Evolutionary conservation across 2,797 vertebrate species (phyloP).

Genomic region (Aphelocoma californica): DNA sequence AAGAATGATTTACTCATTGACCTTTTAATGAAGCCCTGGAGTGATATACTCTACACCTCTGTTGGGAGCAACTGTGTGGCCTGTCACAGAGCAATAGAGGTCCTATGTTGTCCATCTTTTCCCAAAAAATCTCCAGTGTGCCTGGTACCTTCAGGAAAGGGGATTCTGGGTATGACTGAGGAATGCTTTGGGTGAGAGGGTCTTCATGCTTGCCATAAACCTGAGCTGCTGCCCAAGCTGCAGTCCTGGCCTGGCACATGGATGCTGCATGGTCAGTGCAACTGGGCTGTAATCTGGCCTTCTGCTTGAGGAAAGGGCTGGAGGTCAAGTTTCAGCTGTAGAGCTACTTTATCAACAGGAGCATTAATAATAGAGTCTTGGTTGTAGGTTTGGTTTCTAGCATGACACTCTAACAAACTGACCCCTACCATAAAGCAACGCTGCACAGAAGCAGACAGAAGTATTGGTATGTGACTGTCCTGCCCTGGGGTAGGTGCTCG

Average conservation of each 20-base stretch:
- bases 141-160: neutral
- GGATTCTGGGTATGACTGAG: neutral
- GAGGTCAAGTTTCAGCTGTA: neutral
- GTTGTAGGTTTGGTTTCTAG: neutral
- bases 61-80: neutral
- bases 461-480: fast-evolving
- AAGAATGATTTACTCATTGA: neutral
- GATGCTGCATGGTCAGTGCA: neutral
- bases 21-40: neutral
- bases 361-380: neutral
- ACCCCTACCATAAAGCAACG: fast-evolving
- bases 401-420: neutral
- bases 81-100: fast-evolving
- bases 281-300: neutral
- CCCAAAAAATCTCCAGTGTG: fast-evolving
- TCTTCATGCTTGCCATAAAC: neutral
- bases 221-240: neutral
- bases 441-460: neutral
- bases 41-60: neutral
- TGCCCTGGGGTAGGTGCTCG: fast-evolving
- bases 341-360: neutral
- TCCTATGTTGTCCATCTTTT: neutral
- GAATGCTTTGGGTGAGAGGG: neutral
- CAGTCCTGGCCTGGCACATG: neutral
- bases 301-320: neutral